Evolutionary conservation across 92 coral and sea anemone species (phyloP).

Genomic region (Chrysogorgia sp.): DNA sequence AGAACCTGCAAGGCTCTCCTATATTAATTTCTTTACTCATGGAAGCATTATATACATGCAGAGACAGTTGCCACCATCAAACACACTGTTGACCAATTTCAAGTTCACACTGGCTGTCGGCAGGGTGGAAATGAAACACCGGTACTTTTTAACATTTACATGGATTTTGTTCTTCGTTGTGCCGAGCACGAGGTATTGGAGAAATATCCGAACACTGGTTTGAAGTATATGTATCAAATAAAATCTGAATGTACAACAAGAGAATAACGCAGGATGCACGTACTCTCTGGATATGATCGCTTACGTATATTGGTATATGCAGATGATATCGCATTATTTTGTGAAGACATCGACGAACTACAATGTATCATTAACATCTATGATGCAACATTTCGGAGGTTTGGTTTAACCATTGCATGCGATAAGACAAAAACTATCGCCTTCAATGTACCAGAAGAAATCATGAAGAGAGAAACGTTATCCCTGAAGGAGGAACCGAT

Average conservation of each 20-base stretch:
- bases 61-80: slow-evolving; percentile 27
- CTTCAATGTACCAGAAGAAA: too few species aligned
- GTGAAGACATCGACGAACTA: slow-evolving; percentile 33
- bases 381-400: slow-evolving; percentile 40
- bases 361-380: slow-evolving; percentile 24
- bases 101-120: slow-evolving; percentile 14
- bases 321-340: slow-evolving; percentile 41
- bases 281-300: background rate
- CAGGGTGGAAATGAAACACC: slow-evolving; percentile 41
- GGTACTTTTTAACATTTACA: slow-evolving; percentile 26
- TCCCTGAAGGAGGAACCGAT: too few species aligned
- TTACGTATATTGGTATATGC: slow-evolving; percentile 38
- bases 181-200: slow-evolving; percentile 22
- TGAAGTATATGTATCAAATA: background rate
- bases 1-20: too few species aligned
- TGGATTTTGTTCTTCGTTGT: slow-evolving; percentile 26
- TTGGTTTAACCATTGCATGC: too few species aligned
- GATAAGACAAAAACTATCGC: too few species aligned
- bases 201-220: slow-evolving; percentile 13
- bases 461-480: too few species aligned
- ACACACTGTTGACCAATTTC: background rate
- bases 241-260: slow-evolving; percentile 12
- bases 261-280: too few species aligned
- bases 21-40: background rate
- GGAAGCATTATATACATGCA: background rate